Evolutionary conservation across 1,140 invertebrate genomes (phyloP).

Genomic region (Drosophila busckii): DNA sequence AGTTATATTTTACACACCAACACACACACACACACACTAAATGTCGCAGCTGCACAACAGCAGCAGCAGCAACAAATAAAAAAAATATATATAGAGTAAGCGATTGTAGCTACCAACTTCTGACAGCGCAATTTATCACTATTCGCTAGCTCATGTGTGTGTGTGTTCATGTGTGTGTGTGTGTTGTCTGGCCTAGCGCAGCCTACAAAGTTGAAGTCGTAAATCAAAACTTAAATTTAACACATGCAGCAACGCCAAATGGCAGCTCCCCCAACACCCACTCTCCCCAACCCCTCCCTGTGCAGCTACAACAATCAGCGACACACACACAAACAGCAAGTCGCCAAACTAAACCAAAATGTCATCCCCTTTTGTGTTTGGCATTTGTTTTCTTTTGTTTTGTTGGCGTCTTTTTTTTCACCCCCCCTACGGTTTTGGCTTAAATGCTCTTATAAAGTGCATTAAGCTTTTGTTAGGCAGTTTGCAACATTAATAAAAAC

Average conservation of each 20-base stretch:
- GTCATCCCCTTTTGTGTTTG: slow-evolving; percentile 56
- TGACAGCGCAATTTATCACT: slow-evolving; percentile 77
- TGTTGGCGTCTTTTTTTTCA: neutral
- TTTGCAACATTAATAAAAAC: too few relatives aligned
- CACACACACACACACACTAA: slow-evolving; percentile 4
- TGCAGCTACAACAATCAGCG: too few relatives aligned
- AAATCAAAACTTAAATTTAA: slow-evolving; percentile 78
- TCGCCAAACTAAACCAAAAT: slow-evolving; percentile 3
- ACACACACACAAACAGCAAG: too few relatives aligned
- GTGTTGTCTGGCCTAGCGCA: slow-evolving; percentile 57
- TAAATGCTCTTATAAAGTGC: too few relatives aligned
- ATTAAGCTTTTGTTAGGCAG: too few relatives aligned
- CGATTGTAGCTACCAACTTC: slow-evolving; percentile 72
- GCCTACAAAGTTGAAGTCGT: slow-evolving; percentile 75
- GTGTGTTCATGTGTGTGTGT: slow-evolving; percentile 6
- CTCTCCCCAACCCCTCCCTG: neutral
- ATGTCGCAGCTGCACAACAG: slow-evolving; percentile 38
- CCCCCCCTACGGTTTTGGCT: too few relatives aligned
- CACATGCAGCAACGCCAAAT: slow-evolving; percentile 71
- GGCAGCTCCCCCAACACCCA: slow-evolving; percentile 20
- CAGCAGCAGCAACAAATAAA: neutral
- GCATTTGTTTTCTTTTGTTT: slow-evolving; percentile 65
- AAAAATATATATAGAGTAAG: slow-evolving; percentile 27
- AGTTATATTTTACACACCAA: slow-evolving; percentile 42
- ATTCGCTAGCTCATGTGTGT: slow-evolving; percentile 44